Percentiles rank a stretch among this genome's conserved stretches.
Evolutionary conservation across 2,888 invertebrate genomes (phyloP).

Genomic region (Cheilosia vulpina): DNA sequence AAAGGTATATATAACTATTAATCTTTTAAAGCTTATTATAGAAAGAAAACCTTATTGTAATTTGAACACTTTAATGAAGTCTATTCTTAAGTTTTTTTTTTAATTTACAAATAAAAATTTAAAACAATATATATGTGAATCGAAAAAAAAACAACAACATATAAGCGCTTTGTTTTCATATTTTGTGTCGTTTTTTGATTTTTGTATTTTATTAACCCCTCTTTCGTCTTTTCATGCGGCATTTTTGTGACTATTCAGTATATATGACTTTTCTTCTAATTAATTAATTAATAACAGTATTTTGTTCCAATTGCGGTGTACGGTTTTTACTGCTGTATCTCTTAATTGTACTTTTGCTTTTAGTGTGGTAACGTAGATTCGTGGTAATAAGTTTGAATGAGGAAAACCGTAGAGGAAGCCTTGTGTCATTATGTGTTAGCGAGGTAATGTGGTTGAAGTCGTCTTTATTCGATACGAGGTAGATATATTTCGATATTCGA

Average conservation of each 20-base stretch:
- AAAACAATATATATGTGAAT: slow-evolving; percentile 55
- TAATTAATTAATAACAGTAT: slow-evolving; percentile 6
- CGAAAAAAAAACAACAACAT: slow-evolving; percentile 25
- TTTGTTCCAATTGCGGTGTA: slow-evolving; percentile 39
- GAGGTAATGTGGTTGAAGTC: too few relatives aligned
- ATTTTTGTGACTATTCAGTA: slow-evolving; percentile 40
- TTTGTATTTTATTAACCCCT: slow-evolving; percentile 22
- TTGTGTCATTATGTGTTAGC: not conserved
- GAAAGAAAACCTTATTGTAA: slow-evolving; percentile 55
- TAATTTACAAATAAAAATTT: slow-evolving; percentile 70
- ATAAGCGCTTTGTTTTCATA: slow-evolving; percentile 61
- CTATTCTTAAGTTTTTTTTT: slow-evolving; percentile 71
- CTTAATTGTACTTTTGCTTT: slow-evolving; percentile 26
- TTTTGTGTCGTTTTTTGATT: slow-evolving; percentile 13
- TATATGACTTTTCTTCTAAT: slow-evolving; percentile 15
- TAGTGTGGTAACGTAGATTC: slow-evolving; percentile 16
- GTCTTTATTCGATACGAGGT: too few relatives aligned
- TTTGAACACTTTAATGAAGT: slow-evolving; percentile 60
- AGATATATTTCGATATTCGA: too few relatives aligned
- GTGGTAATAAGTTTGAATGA: not conserved
- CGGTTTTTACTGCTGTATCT: slow-evolving; percentile 25
- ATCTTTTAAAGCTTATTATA: slow-evolving; percentile 52
- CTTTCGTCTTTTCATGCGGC: slow-evolving; percentile 42
- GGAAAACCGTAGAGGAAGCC: not conserved
- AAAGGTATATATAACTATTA: slow-evolving; percentile 34